Base-by-base conservation (phyloP, 2,113 vertebrate genomes). In the Bujurquina vittata region DNA sequence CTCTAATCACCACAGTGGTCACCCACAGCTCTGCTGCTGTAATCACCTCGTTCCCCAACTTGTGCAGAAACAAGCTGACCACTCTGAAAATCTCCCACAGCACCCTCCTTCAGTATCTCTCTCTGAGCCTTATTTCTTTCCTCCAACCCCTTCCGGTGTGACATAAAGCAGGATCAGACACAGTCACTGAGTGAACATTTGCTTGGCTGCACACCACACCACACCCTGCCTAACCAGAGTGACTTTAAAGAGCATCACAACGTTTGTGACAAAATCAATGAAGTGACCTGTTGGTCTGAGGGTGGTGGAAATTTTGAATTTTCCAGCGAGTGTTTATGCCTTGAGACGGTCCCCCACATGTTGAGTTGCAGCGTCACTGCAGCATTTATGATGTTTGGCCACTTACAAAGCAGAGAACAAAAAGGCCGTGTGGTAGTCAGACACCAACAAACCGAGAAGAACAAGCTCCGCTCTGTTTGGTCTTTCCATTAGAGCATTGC, bases 401-500 rank as follows among this genome's bases (percentile, higher is more conserved):
- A 20, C 83, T 88, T 72, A 77, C 81, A 83, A 79, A 78, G 84
- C 43, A 20, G 58, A 69, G 75, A 81, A 81, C 78, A 74, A 73
- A 80, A 81, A 65, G 14, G 76, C 17, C 33, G 22, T 76, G 65
- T 85, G 76, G 60, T 67, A 59, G 83, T 52, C 10, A 31, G 52
- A 60, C 22, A 31, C 46, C 35, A 54, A 46, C 65, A 75, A 57
- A 22, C 67, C 2, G 72, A 88, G 26, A 63, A 81, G 80, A 88
- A 91, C 85, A 93, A 86, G 83, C 75, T 49, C 22, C 2, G 59
- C 81, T 87, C 83, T 91, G 84, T 91, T 76, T 74, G n/a, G 6
- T 74, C 33, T 91, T 92, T 92, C 89, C 92, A 89, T 88, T 86
- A 84, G 63, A 79, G 43, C 43, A 43, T 52, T 72, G 54, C 49